Evolutionary conservation across 2,113 vertebrate genomes (phyloP), one percentile per base, ranked within the genome.

Genomic region (Trogon melanurus): DNA sequence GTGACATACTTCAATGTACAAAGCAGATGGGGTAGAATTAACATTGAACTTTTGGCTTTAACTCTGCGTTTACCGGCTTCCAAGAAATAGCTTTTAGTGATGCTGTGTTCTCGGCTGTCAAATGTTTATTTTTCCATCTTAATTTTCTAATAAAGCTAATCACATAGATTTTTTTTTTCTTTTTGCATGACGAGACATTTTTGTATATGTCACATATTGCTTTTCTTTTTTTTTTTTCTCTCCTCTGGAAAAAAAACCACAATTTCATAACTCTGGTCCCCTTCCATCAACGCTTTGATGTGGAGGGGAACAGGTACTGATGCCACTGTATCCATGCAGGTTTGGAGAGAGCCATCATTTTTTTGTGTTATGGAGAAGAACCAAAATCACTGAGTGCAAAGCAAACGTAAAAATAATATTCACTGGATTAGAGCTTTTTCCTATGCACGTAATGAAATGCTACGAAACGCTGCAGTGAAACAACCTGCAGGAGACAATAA

Each of bases 111-210:
- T 91, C 65, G 93, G 53, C 34, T 93, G 74, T 73, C 78, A 14
- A 25, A 27, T 53, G 45, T 51, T 95, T 44, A 74, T 88, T 91
- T 94, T 88, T 88, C 79, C 87, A 60, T 44, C 66, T 64, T 53
- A 80, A 88, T 48, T 19, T 90, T 91, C 53, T 91, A 90, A 85
- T 91, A 81, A 69, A 70, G 18, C 7, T 90, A 51, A 90, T 71
- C n/a, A 60, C n/a, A 27, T 3, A 60, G 8, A n/a, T 4, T 25
- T 27, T 38, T 50, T 54, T 71, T 50, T 92, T 65, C 4, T 67
- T 67, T 87, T 81, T 74, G 16, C 32, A n/a, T 61, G 50, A 32
- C 53, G 22, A 65, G n/a, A 69, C 18, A 7, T 76, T 94, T 94
- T 69, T 36, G 5, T 57, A 13, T 54, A 41, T 72, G 16, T 41